Base-by-base conservation (phyloP, 2,888 invertebrate genomes). In the Drosophila tripunctata region DNA sequence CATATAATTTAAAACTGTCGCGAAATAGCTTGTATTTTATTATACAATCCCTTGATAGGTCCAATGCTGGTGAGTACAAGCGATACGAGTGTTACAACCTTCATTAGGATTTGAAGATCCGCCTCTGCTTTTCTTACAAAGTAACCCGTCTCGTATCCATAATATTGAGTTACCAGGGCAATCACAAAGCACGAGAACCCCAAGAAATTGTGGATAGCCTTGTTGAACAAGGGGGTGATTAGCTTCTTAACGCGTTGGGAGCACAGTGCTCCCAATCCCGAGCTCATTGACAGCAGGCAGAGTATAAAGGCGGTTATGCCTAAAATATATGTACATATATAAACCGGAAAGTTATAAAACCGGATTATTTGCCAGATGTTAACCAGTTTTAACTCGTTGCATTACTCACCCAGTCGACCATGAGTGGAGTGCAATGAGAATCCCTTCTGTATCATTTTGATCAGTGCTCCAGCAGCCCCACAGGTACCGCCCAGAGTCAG, bases 301-400 rank as follows among this genome's bases (percentile, higher is more conserved):
- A 91, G 79, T 35, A 91, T 80, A 12, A 90, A 88, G 12, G 91
- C 88, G 3, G 89, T 72, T 17, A 91, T 74, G 7, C 91, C 91
- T 91, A n/a, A n/a, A n/a, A n/a, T n/a, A n/a, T n/a, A n/a, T n/a
- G n/a, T n/a, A n/a, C n/a, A n/a, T n/a, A n/a, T n/a, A n/a, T n/a
- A n/a, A n/a, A n/a, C n/a, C n/a, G n/a, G n/a, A n/a, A n/a, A n/a
- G n/a, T n/a, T n/a, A 27, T 1, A 40, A 30, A 17, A 27, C 12
- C 35, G 33, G 41, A 36, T 57, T 41, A 19, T 17, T 47, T 12
- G 19, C 14, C 45, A 55, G 36, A 5, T 38, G 12, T 27, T 3
- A 30, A 14, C 21, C 15, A 48, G 17, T 38, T 22, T 48, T 21
- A 31, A 21, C 5, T 35, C 7, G n/a, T 6, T 8, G 27, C 10